These are phyloP conservation scores for Sminthurides aquaticus DNA, from an alignment of 2,888 invertebrate species.

Conservation along the genomic window DNA sequence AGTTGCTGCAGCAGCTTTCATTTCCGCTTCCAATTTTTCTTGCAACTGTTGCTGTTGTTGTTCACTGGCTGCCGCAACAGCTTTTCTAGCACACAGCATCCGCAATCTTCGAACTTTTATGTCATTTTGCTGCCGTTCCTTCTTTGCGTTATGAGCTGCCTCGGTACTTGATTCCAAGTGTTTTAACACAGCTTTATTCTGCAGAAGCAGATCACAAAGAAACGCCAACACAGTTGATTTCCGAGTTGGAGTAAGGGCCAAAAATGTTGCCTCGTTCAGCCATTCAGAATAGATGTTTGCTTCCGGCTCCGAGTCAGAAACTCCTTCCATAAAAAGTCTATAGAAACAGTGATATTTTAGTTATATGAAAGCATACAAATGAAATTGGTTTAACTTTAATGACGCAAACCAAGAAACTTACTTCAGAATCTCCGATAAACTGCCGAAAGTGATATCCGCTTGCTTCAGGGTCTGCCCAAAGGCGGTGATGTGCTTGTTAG, in stretches of 20 bases:
- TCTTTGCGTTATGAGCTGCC: conserved; percentile 67
- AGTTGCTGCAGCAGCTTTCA: conserved; percentile 1
- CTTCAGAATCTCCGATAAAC: conserved; percentile 82
- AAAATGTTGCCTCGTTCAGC: conserved; percentile 74
- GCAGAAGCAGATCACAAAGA: conserved; percentile 87
- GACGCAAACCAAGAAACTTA: conserved; percentile 22
- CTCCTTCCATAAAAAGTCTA: conserved; percentile 42
- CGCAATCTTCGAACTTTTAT: conserved; percentile 84
- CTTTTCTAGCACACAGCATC: conserved; percentile 43
- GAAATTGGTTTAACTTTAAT: background rate
- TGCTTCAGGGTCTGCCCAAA: conserved; percentile 81
- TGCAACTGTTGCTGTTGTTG: conserved; percentile 1
- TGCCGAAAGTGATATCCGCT: conserved; percentile 83
- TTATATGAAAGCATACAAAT: conserved; percentile 5
- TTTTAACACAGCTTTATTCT: conserved; percentile 60
- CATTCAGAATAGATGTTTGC: conserved; percentile 55
- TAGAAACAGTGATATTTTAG: conserved; percentile 3
- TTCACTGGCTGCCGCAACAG: conserved; percentile 31
- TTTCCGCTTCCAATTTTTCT: conserved; percentile 5
- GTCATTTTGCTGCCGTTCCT: conserved; percentile 87
- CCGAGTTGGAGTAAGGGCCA: conserved; percentile 72
- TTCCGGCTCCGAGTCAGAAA: conserved; percentile 42
- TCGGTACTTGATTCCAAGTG: conserved; percentile 36
- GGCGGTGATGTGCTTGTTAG: conserved; percentile 78
- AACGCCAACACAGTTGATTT: conserved; percentile 84